Percentiles rank a stretch among this genome's conserved stretches.
Evolutionary conservation across 2,113 vertebrate genomes (phyloP).

Genomic region (Epinephelus lanceolatus): DNA sequence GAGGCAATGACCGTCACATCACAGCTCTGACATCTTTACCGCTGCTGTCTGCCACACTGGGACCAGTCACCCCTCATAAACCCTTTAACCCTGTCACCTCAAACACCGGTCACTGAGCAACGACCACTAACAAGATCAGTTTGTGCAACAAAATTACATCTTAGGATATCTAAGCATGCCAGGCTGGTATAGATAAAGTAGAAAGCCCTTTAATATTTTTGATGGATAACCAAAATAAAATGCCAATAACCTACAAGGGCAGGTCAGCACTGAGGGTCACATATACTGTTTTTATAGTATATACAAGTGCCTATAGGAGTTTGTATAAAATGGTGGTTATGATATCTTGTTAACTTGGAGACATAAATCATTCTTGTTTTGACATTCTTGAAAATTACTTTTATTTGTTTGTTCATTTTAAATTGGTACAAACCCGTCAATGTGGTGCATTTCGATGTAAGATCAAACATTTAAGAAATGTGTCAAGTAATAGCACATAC

Average conservation of each 20-base stretch:
- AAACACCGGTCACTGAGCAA: conserved; percentile 39
- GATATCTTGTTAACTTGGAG: conserved; percentile 20
- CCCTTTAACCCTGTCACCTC: conserved; percentile 52
- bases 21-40: conserved; percentile 73
- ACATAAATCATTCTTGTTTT: conserved; percentile 81
- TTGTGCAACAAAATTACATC: conserved; percentile 14
- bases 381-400: conserved; percentile 95
- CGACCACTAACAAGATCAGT: not conserved
- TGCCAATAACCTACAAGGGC: not conserved
- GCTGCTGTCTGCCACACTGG: conserved; percentile 54
- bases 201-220: not conserved
- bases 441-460: conserved; percentile 92
- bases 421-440: conserved; percentile 95
- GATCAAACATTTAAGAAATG: conserved; percentile 98
- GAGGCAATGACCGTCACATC: conserved; percentile 74
- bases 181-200: not conserved
- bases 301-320: not conserved
- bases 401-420: conserved; percentile 93
- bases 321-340: not conserved
- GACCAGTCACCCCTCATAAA: conserved; percentile 65
- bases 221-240: not conserved
- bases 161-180: not conserved
- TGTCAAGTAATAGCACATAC: conserved; percentile 99
- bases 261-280: not conserved
- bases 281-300: not conserved